Percentiles rank a stretch among this genome's conserved stretches.
phyloP scores from a whole-genome alignment of 2,113 vertebrate genomes.

The Pantherophis guttatus region DNA sequence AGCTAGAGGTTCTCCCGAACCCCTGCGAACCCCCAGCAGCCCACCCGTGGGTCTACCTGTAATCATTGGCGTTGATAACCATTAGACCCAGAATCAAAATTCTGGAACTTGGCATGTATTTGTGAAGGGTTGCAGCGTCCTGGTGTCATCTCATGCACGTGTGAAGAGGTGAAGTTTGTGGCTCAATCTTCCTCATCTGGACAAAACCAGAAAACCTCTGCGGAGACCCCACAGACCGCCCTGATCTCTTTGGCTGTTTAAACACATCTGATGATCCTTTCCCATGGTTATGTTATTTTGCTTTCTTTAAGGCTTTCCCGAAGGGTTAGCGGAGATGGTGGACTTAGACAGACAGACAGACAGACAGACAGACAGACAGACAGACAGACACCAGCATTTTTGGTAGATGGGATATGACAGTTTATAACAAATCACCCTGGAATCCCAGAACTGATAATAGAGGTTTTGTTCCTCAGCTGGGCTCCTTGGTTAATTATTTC shows the following conservation, averaged over 20 bases:
- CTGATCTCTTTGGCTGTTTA: not conserved
- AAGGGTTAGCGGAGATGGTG: not conserved
- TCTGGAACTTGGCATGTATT: not conserved
- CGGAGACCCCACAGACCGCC: not conserved
- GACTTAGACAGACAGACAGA: not conserved
- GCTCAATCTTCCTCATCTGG: not conserved
- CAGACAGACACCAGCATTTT: not conserved
- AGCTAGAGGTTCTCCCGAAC: no score
- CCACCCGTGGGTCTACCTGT: not conserved
- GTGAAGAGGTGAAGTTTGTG: not conserved
- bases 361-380: not conserved
- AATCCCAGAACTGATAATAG: not conserved
- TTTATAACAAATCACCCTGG: slow-evolving; percentile 37
- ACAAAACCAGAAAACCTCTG: not conserved
- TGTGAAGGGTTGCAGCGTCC: not conserved
- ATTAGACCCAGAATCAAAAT: not conserved
- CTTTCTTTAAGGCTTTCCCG: not conserved
- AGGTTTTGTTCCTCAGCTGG: slow-evolving; percentile 55
- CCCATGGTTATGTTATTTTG: not conserved
- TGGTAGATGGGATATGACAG: not conserved
- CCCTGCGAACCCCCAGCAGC: no score
- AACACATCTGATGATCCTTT: not conserved
- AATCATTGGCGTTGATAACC: not conserved
- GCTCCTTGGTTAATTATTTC: slow-evolving; percentile 66
- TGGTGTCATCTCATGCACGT: not conserved